Conservation (phyloP, 2,888 invertebrate genomes). For the Phengaris arion region DNA sequence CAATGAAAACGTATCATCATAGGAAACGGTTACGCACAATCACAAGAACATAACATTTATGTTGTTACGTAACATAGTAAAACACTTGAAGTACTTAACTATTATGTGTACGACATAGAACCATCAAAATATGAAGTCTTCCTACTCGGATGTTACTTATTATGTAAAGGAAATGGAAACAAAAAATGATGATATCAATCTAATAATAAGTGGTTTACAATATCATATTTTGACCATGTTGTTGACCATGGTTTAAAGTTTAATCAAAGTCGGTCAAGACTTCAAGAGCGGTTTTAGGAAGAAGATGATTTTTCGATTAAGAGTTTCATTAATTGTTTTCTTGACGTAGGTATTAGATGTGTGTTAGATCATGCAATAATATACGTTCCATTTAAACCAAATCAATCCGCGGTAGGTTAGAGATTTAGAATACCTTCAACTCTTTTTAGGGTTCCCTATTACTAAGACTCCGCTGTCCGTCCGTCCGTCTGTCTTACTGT, state of each 20-base stretch:
- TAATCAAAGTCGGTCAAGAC: not conserved
- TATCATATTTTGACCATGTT: not conserved
- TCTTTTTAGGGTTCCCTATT: too few relatives aligned
- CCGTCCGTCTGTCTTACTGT: too few relatives aligned
- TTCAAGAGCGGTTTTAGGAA: not conserved
- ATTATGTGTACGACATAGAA: not conserved
- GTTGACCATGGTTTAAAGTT: not conserved
- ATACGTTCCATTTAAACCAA: too few relatives aligned
- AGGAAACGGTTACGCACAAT: not conserved
- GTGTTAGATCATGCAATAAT: too few relatives aligned
- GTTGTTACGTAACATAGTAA: not conserved
- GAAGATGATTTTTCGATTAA: not conserved
- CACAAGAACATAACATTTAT: not conserved
- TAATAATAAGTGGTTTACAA: not conserved
- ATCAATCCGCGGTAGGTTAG: too few relatives aligned
- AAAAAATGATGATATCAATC: not conserved
- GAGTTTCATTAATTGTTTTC: not conserved
- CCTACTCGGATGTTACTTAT: constrained; percentile 5
- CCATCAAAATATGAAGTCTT: not conserved
- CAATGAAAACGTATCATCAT: not conserved
- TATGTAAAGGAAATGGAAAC: not conserved
- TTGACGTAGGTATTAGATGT: too few relatives aligned
- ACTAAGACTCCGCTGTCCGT: too few relatives aligned
- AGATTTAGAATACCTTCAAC: too few relatives aligned
- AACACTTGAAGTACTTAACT: not conserved